Conservation (phyloP, 2,113 vertebrate species). For the Dipodomys stephensi region DNA sequence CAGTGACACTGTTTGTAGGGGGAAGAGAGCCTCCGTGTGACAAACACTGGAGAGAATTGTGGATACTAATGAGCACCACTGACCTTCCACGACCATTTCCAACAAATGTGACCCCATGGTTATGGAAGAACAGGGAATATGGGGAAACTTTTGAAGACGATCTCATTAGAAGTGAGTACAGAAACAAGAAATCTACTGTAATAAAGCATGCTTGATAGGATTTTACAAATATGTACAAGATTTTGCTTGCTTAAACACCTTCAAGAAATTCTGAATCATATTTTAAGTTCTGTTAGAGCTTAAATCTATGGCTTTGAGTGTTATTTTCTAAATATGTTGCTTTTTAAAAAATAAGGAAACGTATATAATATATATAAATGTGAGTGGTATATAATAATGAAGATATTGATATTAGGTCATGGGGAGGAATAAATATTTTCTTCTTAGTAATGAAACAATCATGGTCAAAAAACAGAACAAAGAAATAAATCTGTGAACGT, state of each 20-base stretch:
- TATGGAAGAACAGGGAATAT: no score
- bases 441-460: not conserved
- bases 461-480: not conserved
- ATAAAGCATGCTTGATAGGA: slow-evolving; percentile 73
- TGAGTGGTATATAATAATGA: not conserved
- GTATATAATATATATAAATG: not conserved
- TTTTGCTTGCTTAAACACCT: slow-evolving; percentile 67
- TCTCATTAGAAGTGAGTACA: no score
- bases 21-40: no score
- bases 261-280: slow-evolving; percentile 77
- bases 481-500: not conserved
- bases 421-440: not conserved
- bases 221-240: slow-evolving; percentile 68
- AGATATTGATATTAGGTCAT: not conserved
- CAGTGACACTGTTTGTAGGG: no score
- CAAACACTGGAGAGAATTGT: no score
- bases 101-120: no score
- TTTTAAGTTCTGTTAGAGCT: slow-evolving; percentile 64
- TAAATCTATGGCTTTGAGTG: slow-evolving; percentile 54
- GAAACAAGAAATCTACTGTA: no score
- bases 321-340: not conserved
- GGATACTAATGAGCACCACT: no score
- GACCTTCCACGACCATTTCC: no score
- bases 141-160: no score
- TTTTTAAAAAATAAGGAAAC: not conserved